Evolutionary conservation across 1,140 invertebrate species (phyloP).

Genomic region (Glossosoma conforme): DNA sequence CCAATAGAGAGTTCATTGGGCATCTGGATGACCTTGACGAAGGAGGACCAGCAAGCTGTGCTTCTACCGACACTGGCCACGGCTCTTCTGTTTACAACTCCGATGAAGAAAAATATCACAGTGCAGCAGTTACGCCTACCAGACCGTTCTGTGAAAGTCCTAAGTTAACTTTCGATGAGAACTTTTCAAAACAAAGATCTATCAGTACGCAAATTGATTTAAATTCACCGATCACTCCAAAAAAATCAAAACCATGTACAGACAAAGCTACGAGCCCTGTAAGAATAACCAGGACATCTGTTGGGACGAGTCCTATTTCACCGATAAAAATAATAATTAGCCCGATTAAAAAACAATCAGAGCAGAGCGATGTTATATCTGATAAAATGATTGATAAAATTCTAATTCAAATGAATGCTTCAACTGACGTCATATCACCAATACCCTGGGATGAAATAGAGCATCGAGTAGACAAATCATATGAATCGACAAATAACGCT

Average conservation of each 20-base stretch:
- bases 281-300: background rate
- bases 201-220: background rate
- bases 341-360: background rate
- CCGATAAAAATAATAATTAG: background rate
- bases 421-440: conserved; percentile 3
- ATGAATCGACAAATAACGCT: too few species aligned
- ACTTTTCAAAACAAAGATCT: background rate
- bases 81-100: conserved; percentile 41
- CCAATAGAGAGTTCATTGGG: background rate
- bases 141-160: conserved; percentile 12
- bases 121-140: conserved; percentile 34
- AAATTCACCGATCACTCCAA: background rate
- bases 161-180: too few species aligned
- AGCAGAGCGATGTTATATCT: background rate
- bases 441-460: conserved; percentile 4
- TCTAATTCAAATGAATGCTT: conserved; percentile 4
- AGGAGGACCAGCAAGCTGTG: conserved; percentile 19
- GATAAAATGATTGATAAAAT: conserved; percentile 4
- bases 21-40: background rate
- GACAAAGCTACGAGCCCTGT: background rate
- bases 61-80: conserved; percentile 37
- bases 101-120: conserved; percentile 38
- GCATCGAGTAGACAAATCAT: background rate
- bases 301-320: background rate
- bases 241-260: background rate